Evolutionary conservation across 2,797 vertebrate species (phyloP), one percentile per base, ranked within the genome.

Genomic region (Enoplosus armatus): DNA sequence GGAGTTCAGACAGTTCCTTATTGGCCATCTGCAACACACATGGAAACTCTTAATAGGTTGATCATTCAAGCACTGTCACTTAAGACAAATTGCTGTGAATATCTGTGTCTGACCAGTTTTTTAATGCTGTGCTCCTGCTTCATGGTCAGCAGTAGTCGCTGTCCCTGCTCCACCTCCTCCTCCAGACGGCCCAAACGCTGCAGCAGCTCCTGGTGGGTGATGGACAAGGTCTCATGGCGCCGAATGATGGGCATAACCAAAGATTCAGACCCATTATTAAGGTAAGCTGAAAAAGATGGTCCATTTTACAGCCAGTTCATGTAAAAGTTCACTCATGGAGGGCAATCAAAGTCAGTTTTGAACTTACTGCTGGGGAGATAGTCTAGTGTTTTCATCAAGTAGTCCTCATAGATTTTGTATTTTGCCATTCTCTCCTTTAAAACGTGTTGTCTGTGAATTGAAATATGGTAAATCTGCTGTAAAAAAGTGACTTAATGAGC

Each of bases 351-450:
- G 9, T 22, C 10, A 26, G 24, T 22, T 47, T 51, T 86, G 1
- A 45, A 92, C 93, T 80, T 91, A 96, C 94, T 91, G 29, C 91
- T 92, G 48, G 95, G 96, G 48, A 96, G 86, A 81, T 89, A 87
- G 80, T 96, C 89, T 6, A 95, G 70, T 29, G 93, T 94, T 91
- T 95, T 94, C 75, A 91, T 80, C 77, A 96, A 77, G 78, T 95
- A 97, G 87, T 95, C 91, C 87, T 96, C 92, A 50, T 90, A 95
- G 15, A 84, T 82, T 91, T 94, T 91, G n/a, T 95, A 90, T 82
- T 94, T 96, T 79, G 78, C 56, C 41, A 93, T 81, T 69, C 86
- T 91, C 31, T 90, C 91, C 80, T 94, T 94, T 82, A 96, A 89
- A 62, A 83, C 72, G 45, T 90, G 78, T 63, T 95, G 92, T 60